Percentiles rank a stretch among this genome's conserved stretches.
Evolutionary conservation across 1,140 invertebrate genomes (phyloP).

Genomic region (Manduca sexta): DNA sequence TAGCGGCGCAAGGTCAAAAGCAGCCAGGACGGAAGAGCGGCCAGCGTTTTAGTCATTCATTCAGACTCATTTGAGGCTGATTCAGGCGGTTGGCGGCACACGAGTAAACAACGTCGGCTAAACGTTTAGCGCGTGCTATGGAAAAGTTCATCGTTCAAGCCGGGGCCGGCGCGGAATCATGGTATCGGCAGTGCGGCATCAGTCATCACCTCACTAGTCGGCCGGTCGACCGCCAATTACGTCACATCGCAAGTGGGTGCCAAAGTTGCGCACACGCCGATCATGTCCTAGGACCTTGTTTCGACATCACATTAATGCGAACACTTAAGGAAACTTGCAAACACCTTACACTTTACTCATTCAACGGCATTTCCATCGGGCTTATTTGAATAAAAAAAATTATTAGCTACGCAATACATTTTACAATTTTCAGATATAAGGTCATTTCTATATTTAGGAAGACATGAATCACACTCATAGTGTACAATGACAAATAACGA

Average conservation of each 20-base stretch:
- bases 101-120: neutral
- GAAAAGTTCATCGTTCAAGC: constrained; percentile 9
- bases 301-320: neutral
- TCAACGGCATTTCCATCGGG: no score
- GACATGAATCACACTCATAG: no score
- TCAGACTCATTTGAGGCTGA: neutral
- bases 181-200: neutral
- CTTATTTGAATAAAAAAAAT: no score
- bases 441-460: no score
- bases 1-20: constrained; percentile 22
- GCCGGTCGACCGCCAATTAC: constrained; percentile 21
- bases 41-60: constrained; percentile 4
- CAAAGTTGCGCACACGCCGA: neutral
- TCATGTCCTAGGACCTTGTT: neutral
- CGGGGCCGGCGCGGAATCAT: constrained; percentile 18
- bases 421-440: no score
- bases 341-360: no score
- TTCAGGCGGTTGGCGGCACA: neutral
- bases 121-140: constrained; percentile 3
- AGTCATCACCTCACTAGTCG: constrained; percentile 14
- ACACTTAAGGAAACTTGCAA: neutral
- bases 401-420: no score
- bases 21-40: constrained; percentile 5
- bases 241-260: constrained; percentile 5
- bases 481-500: no score